These are phyloP conservation scores for Echinarachnius parma DNA, from an alignment of 53 echinoderm and acorn worm genomes.

Conservation along the genomic window DNA sequence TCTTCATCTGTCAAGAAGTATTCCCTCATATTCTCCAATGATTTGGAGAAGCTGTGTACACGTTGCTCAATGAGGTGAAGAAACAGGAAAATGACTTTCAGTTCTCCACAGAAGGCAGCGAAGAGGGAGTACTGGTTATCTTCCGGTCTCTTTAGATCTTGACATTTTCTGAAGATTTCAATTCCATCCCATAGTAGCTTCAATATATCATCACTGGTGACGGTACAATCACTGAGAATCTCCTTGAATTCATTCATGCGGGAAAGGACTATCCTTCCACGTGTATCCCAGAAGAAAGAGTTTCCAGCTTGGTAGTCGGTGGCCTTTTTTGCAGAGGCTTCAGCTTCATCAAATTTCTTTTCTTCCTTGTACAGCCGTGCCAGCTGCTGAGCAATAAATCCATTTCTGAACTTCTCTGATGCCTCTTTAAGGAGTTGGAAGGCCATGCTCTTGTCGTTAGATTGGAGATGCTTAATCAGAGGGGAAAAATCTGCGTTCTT, in stretches of 20 bases:
- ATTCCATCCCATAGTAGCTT: not conserved
- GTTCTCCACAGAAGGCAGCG: not conserved
- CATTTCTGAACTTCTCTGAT: slow-evolving; percentile 3
- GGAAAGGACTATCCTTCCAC: not conserved
- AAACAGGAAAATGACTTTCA: not conserved
- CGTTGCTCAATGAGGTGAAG: not conserved
- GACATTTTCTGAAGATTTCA: not conserved
- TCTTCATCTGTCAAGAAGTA: not conserved
- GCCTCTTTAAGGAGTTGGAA: slow-evolving; percentile 14
- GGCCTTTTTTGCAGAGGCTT: not conserved
- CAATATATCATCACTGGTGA: not conserved
- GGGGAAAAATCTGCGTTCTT: slow-evolving; percentile 9
- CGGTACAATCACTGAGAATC: not conserved
- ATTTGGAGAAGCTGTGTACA: not conserved
- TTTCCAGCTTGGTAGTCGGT: not conserved
- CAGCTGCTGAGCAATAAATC: slow-evolving; percentile 20
- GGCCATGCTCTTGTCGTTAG: not conserved
- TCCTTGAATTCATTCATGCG: not conserved
- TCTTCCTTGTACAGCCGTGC: slow-evolving; percentile 13
- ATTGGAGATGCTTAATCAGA: slow-evolving; percentile 15
- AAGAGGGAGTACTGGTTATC: not conserved
- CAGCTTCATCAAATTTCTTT: slow-evolving; percentile 12
- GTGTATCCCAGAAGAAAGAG: not conserved
- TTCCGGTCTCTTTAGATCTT: not conserved
- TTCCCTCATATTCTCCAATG: not conserved